Evolutionary conservation across 2,113 vertebrate genomes (phyloP).

Genomic region (Cynoglossus semilaevis): DNA sequence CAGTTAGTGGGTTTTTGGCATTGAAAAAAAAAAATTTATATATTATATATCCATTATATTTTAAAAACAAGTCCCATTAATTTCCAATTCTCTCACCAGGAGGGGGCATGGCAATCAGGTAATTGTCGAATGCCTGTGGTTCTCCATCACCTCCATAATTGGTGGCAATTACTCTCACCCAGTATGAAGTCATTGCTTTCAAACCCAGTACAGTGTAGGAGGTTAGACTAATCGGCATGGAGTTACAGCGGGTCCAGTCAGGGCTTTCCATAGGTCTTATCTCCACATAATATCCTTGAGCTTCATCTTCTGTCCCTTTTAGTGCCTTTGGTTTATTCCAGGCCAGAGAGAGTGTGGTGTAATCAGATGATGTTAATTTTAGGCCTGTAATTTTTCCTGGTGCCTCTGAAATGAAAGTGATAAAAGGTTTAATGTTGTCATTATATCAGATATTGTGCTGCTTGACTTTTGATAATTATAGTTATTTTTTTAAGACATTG

Average conservation of each 20-base stretch:
- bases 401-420: conserved; percentile 71
- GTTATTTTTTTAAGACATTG: background rate
- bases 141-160: conserved; percentile 80
- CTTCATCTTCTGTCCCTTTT: conserved; percentile 66
- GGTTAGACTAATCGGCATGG: conserved; percentile 64
- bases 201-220: conserved; percentile 81
- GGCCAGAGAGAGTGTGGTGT: conserved; percentile 79
- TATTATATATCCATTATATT: too few species aligned
- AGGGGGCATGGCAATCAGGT: conserved; percentile 66
- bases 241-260: conserved; percentile 82
- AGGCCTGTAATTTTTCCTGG: conserved; percentile 83
- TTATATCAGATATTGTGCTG: background rate
- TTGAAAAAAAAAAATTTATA: background rate
- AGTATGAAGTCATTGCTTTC: conserved; percentile 75
- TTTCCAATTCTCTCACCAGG: conserved; percentile 65
- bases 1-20: too few species aligned
- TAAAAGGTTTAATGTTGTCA: background rate
- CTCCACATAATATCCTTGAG: conserved; percentile 85
- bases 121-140: conserved; percentile 73
- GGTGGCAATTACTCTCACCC: conserved; percentile 81
- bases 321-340: conserved; percentile 80
- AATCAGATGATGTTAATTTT: conserved; percentile 77
- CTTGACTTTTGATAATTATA: background rate
- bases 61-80: background rate
- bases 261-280: conserved; percentile 71